These are phyloP conservation scores for Sarcophaga subvicina DNA, from an alignment of 2,888 invertebrate genomes.

Conservation along the genomic window DNA sequence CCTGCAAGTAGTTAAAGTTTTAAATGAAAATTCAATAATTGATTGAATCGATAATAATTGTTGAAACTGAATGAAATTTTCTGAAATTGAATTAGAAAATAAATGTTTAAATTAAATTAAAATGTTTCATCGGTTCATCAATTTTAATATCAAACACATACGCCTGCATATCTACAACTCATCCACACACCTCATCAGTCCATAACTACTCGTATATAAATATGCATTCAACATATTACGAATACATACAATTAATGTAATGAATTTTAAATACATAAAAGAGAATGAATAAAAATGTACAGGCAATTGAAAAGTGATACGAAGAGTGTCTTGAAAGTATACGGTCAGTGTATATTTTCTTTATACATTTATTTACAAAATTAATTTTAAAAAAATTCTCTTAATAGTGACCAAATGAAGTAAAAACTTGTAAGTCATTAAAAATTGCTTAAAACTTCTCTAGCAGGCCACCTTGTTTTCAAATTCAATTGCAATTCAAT, in stretches of 20 bases:
- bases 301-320: background rate
- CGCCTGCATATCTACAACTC: too few species aligned
- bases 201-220: background rate
- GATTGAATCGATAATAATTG: background rate
- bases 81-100: background rate
- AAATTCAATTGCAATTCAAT: background rate
- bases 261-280: background rate
- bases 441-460: background rate
- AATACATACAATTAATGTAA: slow-evolving; percentile 8
- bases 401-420: background rate
- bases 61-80: too few species aligned
- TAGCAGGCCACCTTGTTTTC: background rate
- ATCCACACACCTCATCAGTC: too few species aligned
- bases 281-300: background rate
- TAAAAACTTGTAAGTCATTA: background rate
- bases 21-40: slow-evolving; percentile 19
- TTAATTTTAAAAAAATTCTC: too few species aligned
- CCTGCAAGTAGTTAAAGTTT: slow-evolving; percentile 24
- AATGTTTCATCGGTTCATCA: slow-evolving; percentile 40
- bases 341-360: too few species aligned
- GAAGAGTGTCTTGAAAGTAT: background rate
- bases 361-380: too few species aligned
- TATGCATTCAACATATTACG: background rate
- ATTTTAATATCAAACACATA: background rate
- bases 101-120: slow-evolving; percentile 35